These are phyloP conservation scores for Ochotona curzoniae DNA, from an alignment of 2,113 vertebrate genomes.

Conservation along the genomic window DNA sequence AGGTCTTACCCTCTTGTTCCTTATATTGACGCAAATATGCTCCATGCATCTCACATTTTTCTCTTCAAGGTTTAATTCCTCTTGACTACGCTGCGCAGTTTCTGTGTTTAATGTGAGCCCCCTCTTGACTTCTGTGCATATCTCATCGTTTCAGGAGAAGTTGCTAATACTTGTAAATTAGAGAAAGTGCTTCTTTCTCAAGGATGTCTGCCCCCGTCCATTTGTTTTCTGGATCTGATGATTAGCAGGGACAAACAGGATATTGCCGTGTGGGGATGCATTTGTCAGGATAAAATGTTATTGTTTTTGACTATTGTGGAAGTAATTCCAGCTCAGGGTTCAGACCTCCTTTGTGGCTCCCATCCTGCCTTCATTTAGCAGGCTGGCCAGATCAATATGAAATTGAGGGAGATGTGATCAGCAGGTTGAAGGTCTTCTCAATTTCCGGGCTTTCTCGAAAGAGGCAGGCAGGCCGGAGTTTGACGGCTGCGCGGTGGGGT, in stretches of 20 bases:
- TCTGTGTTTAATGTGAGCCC: background rate
- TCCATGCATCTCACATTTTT: background rate
- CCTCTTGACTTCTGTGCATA: background rate
- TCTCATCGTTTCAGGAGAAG: slow-evolving; percentile 26
- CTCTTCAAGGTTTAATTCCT: background rate
- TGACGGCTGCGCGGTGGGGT: background rate
- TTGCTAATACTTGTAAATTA: slow-evolving; percentile 16
- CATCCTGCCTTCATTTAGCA: background rate
- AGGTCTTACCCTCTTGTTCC: background rate
- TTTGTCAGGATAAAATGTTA: background rate
- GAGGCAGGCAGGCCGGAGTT: background rate
- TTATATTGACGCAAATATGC: background rate
- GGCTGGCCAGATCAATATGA: background rate
- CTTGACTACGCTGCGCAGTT: background rate
- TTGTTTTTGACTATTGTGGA: background rate
- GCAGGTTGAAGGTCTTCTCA: background rate
- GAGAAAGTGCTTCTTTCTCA: background rate
- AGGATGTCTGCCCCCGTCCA: background rate
- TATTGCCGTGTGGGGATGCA: background rate
- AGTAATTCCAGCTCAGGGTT: background rate
- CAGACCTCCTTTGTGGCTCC: background rate
- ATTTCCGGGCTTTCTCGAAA: background rate
- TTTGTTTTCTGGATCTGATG: background rate
- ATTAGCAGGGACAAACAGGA: background rate
- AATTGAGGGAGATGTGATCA: background rate